Percentiles rank a stretch among this genome's conserved stretches.
phyloP scores from a whole-genome alignment of 2,888 invertebrate species.

The Atethmia centrago region DNA sequence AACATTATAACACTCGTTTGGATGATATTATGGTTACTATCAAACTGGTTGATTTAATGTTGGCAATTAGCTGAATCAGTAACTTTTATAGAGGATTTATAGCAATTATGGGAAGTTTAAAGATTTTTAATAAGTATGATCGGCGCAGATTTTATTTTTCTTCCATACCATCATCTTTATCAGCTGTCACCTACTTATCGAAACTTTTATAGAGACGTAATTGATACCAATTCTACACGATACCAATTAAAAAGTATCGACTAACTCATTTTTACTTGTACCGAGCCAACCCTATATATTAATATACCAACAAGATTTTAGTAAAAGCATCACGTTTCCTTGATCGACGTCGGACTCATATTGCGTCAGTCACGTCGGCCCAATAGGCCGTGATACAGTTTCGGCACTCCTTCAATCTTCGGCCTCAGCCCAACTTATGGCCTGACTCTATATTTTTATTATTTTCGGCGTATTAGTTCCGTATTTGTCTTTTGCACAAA shows the following conservation, averaged over 20 bases:
- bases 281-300: constrained; percentile 14
- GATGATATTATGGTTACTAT: too few relatives aligned
- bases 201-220: background rate
- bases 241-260: constrained; percentile 8
- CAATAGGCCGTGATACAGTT: constrained; percentile 62
- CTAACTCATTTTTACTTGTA: constrained; percentile 4
- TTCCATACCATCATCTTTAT: background rate
- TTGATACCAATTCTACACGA: background rate
- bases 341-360: constrained; percentile 59
- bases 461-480: constrained; percentile 7
- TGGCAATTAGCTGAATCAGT: too few relatives aligned
- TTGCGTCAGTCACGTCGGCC: constrained; percentile 55
- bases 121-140: background rate
- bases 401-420: constrained; percentile 59
- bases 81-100: too few relatives aligned
- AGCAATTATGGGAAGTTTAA: too few relatives aligned
- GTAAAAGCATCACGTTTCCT: constrained; percentile 64
- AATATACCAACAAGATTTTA: constrained; percentile 27
- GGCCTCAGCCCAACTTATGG: constrained; percentile 36
- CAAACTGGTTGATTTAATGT: too few relatives aligned
- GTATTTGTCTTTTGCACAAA: background rate
- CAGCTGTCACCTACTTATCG: background rate
- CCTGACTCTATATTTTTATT: constrained; percentile 34
- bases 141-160: background rate
- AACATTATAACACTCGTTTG: too few relatives aligned